Conservation (phyloP, 2,888 invertebrate genomes). For the Ommatoiulus sabulosus region DNA sequence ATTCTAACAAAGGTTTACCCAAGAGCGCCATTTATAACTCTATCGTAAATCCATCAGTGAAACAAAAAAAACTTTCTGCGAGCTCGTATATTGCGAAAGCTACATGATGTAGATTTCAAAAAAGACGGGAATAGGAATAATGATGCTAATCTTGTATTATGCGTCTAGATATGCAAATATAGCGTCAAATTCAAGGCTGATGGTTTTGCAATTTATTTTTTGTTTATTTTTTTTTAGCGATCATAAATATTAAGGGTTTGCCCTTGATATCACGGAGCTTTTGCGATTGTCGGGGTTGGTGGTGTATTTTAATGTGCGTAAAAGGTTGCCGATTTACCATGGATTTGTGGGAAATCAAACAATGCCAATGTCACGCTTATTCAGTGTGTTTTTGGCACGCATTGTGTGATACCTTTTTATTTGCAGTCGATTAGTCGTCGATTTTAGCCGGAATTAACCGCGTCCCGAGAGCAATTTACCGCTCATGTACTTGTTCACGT, state of each 20-base stretch:
- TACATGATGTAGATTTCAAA: not conserved
- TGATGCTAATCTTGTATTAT: constrained; percentile 17
- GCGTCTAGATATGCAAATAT: constrained; percentile 1
- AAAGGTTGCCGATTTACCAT: constrained; percentile 33
- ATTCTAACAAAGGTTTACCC: not conserved
- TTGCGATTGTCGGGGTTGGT: constrained; percentile 36
- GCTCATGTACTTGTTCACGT: not conserved
- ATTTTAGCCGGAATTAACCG: constrained; percentile 17
- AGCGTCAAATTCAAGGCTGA: not conserved
- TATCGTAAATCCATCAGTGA: not conserved
- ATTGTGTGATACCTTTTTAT: constrained; percentile 39
- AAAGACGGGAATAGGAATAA: not conserved
- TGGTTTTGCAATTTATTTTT: not conserved
- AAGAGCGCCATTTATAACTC: not conserved
- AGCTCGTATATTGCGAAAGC: not conserved
- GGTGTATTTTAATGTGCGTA: constrained; percentile 31
- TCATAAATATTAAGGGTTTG: constrained; percentile 36
- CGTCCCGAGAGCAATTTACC: not conserved
- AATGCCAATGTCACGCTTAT: constrained; percentile 37
- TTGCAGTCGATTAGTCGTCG: constrained; percentile 32
- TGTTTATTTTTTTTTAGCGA: not conserved
- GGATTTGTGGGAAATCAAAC: constrained; percentile 36
- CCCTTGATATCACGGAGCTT: constrained; percentile 34
- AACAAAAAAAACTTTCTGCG: not conserved
- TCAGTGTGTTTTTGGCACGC: constrained; percentile 1